phyloP scores from a whole-genome alignment of 2,888 invertebrate species.

The Alcis repandata region DNA sequence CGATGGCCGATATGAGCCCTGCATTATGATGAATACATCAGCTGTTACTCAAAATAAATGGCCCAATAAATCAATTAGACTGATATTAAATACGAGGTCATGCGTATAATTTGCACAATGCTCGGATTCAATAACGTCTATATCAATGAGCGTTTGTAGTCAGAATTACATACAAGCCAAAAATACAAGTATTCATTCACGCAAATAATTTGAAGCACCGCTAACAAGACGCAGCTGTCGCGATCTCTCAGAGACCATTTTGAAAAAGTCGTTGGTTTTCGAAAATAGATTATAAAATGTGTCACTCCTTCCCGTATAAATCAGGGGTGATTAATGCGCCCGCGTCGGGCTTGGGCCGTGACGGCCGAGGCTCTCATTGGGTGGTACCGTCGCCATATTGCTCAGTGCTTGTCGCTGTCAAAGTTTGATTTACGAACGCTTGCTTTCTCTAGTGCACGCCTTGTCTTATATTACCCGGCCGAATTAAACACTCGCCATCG shows the following conservation, averaged over 20 bases:
- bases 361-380: slow-evolving; percentile 84
- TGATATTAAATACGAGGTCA: slow-evolving; percentile 72
- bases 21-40: slow-evolving; percentile 71
- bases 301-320: slow-evolving; percentile 85
- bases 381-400: slow-evolving; percentile 85
- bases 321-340: slow-evolving; percentile 84
- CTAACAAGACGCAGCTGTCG: slow-evolving; percentile 86
- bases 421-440: slow-evolving; percentile 83
- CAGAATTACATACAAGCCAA: slow-evolving; percentile 54
- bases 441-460: slow-evolving; percentile 81
- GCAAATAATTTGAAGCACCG: slow-evolving; percentile 80
- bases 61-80: slow-evolving; percentile 74
- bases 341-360: slow-evolving; percentile 78
- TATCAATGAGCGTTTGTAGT: slow-evolving; percentile 61
- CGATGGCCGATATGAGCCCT: slow-evolving; percentile 50
- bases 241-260: slow-evolving; percentile 78
- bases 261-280: slow-evolving; percentile 84
- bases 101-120: slow-evolving; percentile 76
- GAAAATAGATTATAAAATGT: slow-evolving; percentile 86
- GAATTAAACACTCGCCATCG: slow-evolving; percentile 68
- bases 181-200: slow-evolving; percentile 69
- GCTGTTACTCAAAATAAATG: slow-evolving; percentile 69
- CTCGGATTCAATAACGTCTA: slow-evolving; percentile 66
- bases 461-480: slow-evolving; percentile 77
- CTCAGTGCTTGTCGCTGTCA: slow-evolving; percentile 85